Base-by-base conservation (phyloP, 1,140 invertebrate genomes). In the Drosophila athabasca region DNA sequence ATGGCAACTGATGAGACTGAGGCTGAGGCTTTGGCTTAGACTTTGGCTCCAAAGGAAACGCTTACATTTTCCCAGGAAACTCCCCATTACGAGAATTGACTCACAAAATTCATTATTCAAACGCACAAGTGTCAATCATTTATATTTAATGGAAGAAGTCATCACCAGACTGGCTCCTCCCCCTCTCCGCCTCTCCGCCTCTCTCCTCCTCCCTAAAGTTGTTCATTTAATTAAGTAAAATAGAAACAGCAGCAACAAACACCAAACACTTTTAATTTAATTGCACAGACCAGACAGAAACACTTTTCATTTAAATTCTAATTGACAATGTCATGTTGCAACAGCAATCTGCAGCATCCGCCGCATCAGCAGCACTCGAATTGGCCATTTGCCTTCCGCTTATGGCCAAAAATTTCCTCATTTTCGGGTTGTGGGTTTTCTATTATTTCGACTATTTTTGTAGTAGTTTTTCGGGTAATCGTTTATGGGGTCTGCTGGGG, bases 201-300 rank as follows among this genome's bases (percentile, higher is more conserved):
- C 19, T 41, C 13, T 29, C 15, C 15, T 7, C 7, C 44, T 15
- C 6, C 1, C 11, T 46, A 26, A 66, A 44, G 31, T 26, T 57
- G 45, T 55, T 50, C 62, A 26, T 69, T 69, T 69, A 69, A 69
- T 69, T 69, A 66, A 43, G 62, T 31, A 31, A 68, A 68, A 51
- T 48, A 46, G 44, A 17, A 26, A 43, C 43, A 66, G 57, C 8
- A 43, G 4, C 51, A 17, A 57, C n/a, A n/a, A 53, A 45, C 39
- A 58, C 41, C 15, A 57, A 57, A 22, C 22, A 50, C 35, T 69
- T 66, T 66, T 66, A 49, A 69, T 57, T 69, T 26, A 69, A 57
- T 66, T 66, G 24, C 0, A 19, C 17, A 19, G 17, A 19, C 26
- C 6, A 43, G 17, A 24, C 61, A 19, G 29, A 19, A 43, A 51